Base-by-base conservation (phyloP, 2,797 vertebrate species). In the Champsocephalus esox region DNA sequence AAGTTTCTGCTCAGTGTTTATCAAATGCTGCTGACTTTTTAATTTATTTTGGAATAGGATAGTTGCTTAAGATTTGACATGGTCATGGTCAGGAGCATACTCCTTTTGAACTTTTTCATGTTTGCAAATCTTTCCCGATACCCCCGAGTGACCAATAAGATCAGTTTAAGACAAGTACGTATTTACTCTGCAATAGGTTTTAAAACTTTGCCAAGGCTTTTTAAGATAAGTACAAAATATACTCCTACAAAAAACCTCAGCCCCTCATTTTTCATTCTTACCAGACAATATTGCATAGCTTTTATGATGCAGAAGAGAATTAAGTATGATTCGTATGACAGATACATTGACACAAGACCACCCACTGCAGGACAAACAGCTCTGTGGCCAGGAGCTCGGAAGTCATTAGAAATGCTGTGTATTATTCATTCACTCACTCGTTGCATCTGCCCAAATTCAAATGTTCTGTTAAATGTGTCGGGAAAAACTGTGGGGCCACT, bases 341-440 rank as follows among this genome's bases (percentile, higher is more conserved):
- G 75, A 58, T 43, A 28, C 74, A 71, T 77, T 83, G 73, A 84
- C 82, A 79, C 58, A 73, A 82, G 75, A 51, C 73, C 79, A 4
- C 75, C 79, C 68, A 83, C 81, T 67, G 73, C 75, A 86, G 70
- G 66, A 85, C 63, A 85, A 86, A 87, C 89, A 85, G 46, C 71
- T 80, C 73, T 80, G 79, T 38, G 82, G 75, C 80, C 82, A 81
- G 80, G 63, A 87, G 66, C 48, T 43, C 62, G 59, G 58, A 48
- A 92, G 80, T 88, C 84, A 83, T 90, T 88, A 89, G 67, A 85
- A 87, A 91, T 85, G 61, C 71, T 63, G 73, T 87, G 82, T 78
- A 87, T 93, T 91, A 91, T 92, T 93, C 83, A 92, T 88, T 54
- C 61, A 67, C 67, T 83, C 70, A 82, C 65, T 78, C 34, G 1